Evolutionary conservation across 2,888 invertebrate genomes (phyloP).

Genomic region (Onchidella celtica): DNA sequence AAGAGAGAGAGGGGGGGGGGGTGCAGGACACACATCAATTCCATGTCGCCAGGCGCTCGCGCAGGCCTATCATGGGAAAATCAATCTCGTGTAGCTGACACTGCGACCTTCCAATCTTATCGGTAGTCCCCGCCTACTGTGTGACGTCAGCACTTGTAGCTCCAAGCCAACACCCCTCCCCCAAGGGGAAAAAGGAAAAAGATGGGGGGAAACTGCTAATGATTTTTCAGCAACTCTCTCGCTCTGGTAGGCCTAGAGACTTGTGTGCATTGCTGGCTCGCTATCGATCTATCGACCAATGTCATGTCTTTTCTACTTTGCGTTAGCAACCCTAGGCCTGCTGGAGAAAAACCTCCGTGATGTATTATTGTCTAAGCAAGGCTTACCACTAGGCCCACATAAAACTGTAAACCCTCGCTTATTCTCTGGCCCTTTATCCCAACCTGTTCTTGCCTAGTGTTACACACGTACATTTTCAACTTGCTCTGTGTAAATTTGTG

Average conservation of each 20-base stretch:
- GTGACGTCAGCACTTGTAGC: conserved; percentile 46
- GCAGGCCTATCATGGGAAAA: conserved; percentile 7
- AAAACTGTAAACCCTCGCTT: too few species aligned
- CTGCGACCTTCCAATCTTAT: conserved; percentile 44
- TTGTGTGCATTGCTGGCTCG: conserved; percentile 7
- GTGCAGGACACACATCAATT: too few species aligned
- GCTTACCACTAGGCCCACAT: too few species aligned
- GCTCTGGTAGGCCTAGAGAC: background rate
- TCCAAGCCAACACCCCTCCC: conserved; percentile 36
- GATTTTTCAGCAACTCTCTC: conserved; percentile 37
- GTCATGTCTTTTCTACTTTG: background rate
- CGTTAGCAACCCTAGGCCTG: too few species aligned
- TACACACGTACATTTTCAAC: too few species aligned
- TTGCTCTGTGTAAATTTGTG: too few species aligned
- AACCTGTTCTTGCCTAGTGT: too few species aligned
- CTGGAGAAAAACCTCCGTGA: too few species aligned
- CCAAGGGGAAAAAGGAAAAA: background rate
- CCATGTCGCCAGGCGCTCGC: too few species aligned
- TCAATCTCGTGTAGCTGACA: conserved; percentile 41
- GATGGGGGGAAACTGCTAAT: conserved; percentile 19
- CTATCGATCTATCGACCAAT: conserved; percentile 30
- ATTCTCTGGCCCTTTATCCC: too few species aligned
- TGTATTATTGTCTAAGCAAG: too few species aligned
- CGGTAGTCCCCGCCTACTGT: conserved; percentile 39
- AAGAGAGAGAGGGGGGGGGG: background rate